Base-by-base conservation (phyloP, 2,797 vertebrate genomes). In the Dermochelys coriacea region DNA sequence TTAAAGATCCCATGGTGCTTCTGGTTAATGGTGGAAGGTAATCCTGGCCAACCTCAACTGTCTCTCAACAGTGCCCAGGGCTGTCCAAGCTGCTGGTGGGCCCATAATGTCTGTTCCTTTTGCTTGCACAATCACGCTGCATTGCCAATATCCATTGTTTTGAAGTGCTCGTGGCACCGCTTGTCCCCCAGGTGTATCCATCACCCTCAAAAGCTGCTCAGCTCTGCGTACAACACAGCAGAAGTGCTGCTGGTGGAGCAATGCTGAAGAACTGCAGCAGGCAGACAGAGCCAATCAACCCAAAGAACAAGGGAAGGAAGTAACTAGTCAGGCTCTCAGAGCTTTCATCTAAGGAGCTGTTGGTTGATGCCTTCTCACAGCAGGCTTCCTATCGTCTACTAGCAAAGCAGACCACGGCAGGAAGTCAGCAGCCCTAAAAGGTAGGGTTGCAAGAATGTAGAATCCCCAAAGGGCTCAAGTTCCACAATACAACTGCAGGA, bases 11-110 rank as follows among this genome's bases (percentile, higher is more conserved):
- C 88, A 80, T 12, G 27, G 81, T 64, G 88, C 83, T 64, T 91
- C 89, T n/a, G 91, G 91, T 83, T 96, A 81, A 95, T 77, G 71
- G 79, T 87, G 85, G 94, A 93, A 75, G 80, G 71, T 84, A 82
- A 80, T 91, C 55, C 89, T 92, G 91, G 94, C 82, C 84, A 91
- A 82, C 79, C 7, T 50, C 0, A 29, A 84, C 78, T 0, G 34
- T 85, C 80, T 45, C 85, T 85, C 84, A 94, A 78, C 86, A 75
- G 90, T 55, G 93, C 91, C 89, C 89, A 80, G 54, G 89, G 94
- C 95, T 95, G 80, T 90, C 80, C 95, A 92, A 90, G 87, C 91
- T 96, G 84, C 87, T 86, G 45, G 4, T 77, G 74, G 6, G 74
- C 14, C 29, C 14, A 29, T 49, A 92, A 1, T 77, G 82, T 29